Percentiles rank a stretch among this genome's conserved stretches.
These are phyloP conservation scores for Molothrus ater DNA, from an alignment of 2,797 vertebrate species.

Conservation along the genomic window DNA sequence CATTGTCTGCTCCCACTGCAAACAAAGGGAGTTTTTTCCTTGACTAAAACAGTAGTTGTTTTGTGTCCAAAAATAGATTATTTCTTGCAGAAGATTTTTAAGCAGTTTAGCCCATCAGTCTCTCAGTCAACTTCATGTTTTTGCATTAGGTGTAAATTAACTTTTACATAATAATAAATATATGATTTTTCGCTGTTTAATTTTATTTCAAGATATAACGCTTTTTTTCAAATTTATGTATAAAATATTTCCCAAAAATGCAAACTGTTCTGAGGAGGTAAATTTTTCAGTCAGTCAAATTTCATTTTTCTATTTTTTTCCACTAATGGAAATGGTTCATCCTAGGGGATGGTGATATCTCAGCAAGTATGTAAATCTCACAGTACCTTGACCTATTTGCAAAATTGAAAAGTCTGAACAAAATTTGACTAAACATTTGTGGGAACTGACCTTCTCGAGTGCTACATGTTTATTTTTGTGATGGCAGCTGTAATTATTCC, in stretches of 20 bases:
- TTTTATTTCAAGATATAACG: neutral
- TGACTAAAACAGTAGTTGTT: neutral
- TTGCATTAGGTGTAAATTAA: neutral
- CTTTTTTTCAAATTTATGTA: neutral
- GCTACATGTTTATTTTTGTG: neutral
- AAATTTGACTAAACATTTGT: slow-evolving; percentile 27
- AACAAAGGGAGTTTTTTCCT: neutral
- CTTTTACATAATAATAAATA: neutral
- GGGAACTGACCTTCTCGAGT: neutral
- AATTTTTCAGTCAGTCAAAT: neutral
- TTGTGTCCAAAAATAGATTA: neutral
- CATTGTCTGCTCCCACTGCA: neutral
- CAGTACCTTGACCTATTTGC: neutral
- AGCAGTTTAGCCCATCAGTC: neutral
- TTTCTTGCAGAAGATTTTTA: neutral
- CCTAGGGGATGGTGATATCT: neutral
- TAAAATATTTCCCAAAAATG: neutral
- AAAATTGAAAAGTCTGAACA: slow-evolving; percentile 2
- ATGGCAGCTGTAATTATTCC: slow-evolving; percentile 15
- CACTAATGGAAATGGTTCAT: neutral
- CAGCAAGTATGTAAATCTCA: neutral
- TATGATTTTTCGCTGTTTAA: neutral
- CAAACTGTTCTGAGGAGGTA: neutral
- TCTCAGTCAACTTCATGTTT: neutral
- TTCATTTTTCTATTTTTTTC: neutral